phyloP scores from a whole-genome alignment of 2,797 vertebrate genomes.

The Sparidentex hasta region DNA sequence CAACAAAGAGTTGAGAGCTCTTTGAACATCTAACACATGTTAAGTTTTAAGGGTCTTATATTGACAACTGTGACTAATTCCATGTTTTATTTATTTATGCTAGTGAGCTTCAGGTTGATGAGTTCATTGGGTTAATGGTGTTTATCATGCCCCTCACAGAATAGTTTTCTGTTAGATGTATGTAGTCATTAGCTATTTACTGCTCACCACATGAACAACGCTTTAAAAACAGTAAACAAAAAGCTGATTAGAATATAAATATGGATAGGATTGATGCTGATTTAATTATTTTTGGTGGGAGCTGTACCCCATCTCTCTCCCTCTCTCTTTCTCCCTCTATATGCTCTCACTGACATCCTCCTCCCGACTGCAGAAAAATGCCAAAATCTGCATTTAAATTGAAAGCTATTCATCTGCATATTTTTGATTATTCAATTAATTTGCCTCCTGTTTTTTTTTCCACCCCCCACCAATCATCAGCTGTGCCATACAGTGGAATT shows the following conservation, averaged over 20 bases:
- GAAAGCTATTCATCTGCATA: constrained; percentile 82
- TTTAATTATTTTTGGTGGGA: constrained; percentile 46
- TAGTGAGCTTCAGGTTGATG: constrained; percentile 51
- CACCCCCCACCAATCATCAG: constrained; percentile 54
- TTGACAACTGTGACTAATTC: constrained; percentile 29
- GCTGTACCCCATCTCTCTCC: constrained; percentile 8
- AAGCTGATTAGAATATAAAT: constrained; percentile 76
- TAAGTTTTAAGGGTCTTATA: constrained; percentile 16
- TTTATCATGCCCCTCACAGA: constrained; percentile 26
- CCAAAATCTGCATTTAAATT: constrained; percentile 88
- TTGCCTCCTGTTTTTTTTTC: constrained; percentile 46
- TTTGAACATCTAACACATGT: constrained; percentile 1
- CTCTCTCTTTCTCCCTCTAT: neutral
- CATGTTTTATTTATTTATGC: constrained; percentile 68
- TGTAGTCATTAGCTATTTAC: constrained; percentile 47
- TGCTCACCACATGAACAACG: constrained; percentile 24
- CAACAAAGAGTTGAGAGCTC: neutral
- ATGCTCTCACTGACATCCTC: constrained; percentile 25
- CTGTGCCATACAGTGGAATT: constrained; percentile 12
- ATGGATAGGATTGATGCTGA: constrained; percentile 62
- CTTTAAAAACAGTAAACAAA: constrained; percentile 61
- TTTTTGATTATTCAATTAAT: constrained; percentile 82
- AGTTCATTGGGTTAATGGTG: constrained; percentile 21
- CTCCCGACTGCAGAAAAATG: constrained; percentile 73
- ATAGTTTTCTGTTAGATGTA: constrained; percentile 4